Base-by-base conservation (phyloP, 1,140 invertebrate genomes). In the Leptinotarsa undecemlineata region DNA sequence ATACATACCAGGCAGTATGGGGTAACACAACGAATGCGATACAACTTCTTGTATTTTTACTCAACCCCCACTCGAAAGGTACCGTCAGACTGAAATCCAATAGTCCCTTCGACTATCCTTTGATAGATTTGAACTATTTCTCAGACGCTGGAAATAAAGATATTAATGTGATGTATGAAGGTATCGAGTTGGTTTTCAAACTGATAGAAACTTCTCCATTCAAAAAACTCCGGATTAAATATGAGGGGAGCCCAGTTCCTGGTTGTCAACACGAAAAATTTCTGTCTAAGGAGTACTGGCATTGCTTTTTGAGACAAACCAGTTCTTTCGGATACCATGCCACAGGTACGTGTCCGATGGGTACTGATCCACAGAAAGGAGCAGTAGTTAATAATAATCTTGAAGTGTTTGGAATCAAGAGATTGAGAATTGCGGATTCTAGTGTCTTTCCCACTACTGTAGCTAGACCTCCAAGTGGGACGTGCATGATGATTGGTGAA, bases 401-500 rank as follows among this genome's bases (percentile, higher is more conserved):
- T 20, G 82, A 83, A 67, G 88, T 89, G 5, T 75, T 83, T 64
- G 81, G 86, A 72, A 73, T 85, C 11, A 84, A 80, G 23, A 86
- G 86, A 21, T 82, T 95, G 20, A 86, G 94, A 42, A 91, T 94
- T 1, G 89, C 89, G 0, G 93, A 95, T 82, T 89, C 89, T 57
- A 92, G 92, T 48, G 86, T 95, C 0, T 92, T 94, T 85, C 93
- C 93, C 0, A 85, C 83, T 3, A 87, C 92, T 20, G 86, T 90
- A 11, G 87, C 87, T 3, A 92, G 89, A 1, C 93, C 94, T 79
- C 89, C 91, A 0, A 92, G 92, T 74, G 91, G 91, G 0, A 89
- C 90, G 0, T 89, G 91, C 11, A 88, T 89, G 57, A 96, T 96
- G 94, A 92, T 96, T 67, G 95, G 89, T 0, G 95, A 97, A 84